phyloP scores from a whole-genome alignment of 2,888 invertebrate genomes.

The Pteria penguin region DNA sequence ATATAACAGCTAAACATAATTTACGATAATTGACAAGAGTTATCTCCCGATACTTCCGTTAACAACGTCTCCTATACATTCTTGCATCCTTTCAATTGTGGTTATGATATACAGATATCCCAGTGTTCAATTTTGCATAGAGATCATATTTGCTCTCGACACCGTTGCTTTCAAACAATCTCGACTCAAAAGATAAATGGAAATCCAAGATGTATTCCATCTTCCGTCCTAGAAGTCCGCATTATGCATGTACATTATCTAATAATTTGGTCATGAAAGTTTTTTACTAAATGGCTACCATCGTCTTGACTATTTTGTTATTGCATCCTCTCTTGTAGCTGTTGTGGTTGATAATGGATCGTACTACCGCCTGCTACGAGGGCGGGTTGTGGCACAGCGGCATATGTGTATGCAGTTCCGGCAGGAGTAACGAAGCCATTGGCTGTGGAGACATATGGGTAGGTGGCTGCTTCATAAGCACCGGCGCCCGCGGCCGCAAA shows the following conservation, averaged over 20 bases:
- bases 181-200: no score
- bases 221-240: not conserved
- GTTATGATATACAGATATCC: no score
- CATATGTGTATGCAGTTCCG: conserved; percentile 69
- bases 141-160: no score
- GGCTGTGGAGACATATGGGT: conserved; percentile 66
- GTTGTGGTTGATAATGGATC: conserved; percentile 70
- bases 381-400: conserved; percentile 64
- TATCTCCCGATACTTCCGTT: no score
- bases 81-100: no score
- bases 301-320: conserved; percentile 39
- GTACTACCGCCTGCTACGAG: conserved; percentile 63
- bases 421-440: conserved; percentile 64
- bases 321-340: conserved; percentile 73
- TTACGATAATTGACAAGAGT: not conserved
- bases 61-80: no score
- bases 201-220: not conserved
- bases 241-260: not conserved
- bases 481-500: conserved; percentile 59
- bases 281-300: not conserved
- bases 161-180: no score
- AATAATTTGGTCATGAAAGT: not conserved
- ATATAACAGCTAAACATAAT: conserved; percentile 1
- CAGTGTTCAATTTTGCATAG: conserved; percentile 31
- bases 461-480: conserved; percentile 50